Base-by-base conservation (phyloP, 2,888 invertebrate genomes). In the Ormyrus nitidulus region DNA sequence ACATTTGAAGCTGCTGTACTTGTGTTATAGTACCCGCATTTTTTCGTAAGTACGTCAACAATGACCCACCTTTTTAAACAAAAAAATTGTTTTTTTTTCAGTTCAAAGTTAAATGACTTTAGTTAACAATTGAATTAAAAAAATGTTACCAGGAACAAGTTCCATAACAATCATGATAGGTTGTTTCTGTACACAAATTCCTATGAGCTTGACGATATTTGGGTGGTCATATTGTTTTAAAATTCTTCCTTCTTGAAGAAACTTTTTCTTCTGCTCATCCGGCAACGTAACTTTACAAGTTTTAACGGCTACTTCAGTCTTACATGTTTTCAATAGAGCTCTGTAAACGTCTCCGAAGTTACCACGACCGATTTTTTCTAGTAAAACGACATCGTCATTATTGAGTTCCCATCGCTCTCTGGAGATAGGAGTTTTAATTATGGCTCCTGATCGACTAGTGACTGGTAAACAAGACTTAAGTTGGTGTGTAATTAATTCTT, bases 81-180 rank as follows among this genome's bases (percentile, higher is more conserved):
- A 34, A 34, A 34, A 71, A 70, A 11, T 46, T 19, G 48, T 34
- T 48, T 34, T 34, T 34, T 34, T 1, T 34, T 34, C 4, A 34
- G 34, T 34, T 34, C 34, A 34, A 34, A 34, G 34, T 34, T 34
- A 34, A 34, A 34, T 34, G 4, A 34, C 34, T 2, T 34, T 34
- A 34, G 3, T 34, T 34, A 34, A 34, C 34, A 34, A 34, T 34
- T 34, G 34, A 34, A 34, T 34, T 34, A 3, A 34, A 34, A 34
- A 34, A 73, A 44, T 79, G 87, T 88, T 89, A 95, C 96, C 96
- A 85, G 96, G 94, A 65, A 98, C 98, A 82, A 98, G 93, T 92
- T 99, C 99, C 99, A 99, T 99, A 53, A 99, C 98, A 87, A 99
- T 98, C 98, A 99, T 98, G 79, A 99, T 98, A 0, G 99, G 99